These are phyloP conservation scores for Agrotis clavis DNA, from an alignment of 2,888 invertebrate genomes.

Conservation along the genomic window DNA sequence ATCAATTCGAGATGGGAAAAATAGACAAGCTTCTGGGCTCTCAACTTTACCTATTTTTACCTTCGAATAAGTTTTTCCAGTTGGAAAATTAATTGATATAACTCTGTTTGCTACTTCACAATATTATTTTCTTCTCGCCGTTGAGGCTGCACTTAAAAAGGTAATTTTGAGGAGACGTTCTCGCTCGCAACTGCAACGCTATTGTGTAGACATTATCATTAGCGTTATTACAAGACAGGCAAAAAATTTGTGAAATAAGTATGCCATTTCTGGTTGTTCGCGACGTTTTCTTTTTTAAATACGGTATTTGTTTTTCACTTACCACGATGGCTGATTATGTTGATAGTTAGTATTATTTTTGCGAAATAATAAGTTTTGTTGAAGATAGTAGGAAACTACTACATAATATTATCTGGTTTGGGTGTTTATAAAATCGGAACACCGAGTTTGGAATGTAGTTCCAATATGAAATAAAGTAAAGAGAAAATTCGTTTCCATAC, in stretches of 20 bases:
- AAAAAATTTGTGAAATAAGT: constrained; percentile 41
- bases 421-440: constrained; percentile 46
- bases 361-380: too few species aligned
- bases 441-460: constrained; percentile 39
- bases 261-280: constrained; percentile 30
- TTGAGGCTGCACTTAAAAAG: constrained; percentile 47
- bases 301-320: constrained; percentile 24
- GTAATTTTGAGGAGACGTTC: constrained; percentile 47
- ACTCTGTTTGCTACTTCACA: constrained; percentile 53
- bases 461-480: constrained; percentile 62
- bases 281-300: not conserved
- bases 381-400: constrained; percentile 15
- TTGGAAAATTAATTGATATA: constrained; percentile 74
- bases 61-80: constrained; percentile 68
- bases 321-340: constrained; percentile 11
- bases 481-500: constrained; percentile 48
- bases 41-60: constrained; percentile 78
- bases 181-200: constrained; percentile 52
- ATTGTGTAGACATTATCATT: constrained; percentile 62
- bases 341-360: not conserved
- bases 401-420: constrained; percentile 25
- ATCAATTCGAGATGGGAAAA: constrained; percentile 85
- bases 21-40: constrained; percentile 79
- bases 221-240: constrained; percentile 56
- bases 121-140: constrained; percentile 42